Evolutionary conservation across 53 echinoderm and acorn worm species (phyloP).

Genomic region (Hippasteria phrygiana): DNA sequence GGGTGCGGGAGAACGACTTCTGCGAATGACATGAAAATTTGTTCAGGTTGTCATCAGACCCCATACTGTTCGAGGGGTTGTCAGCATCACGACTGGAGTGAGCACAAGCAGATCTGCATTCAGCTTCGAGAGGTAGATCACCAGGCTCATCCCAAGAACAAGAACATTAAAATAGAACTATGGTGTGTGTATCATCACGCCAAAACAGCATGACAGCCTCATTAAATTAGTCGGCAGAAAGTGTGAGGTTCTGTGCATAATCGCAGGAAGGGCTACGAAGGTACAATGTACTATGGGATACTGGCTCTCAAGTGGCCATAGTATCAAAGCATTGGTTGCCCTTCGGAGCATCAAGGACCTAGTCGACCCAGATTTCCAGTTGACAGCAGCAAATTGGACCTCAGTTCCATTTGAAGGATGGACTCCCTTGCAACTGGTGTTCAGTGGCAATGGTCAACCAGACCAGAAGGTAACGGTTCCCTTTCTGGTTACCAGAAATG

Average conservation of each 20-base stretch:
- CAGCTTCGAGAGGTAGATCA: background rate
- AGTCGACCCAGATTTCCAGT: background rate
- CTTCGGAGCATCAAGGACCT: conserved; percentile 34
- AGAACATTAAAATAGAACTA: background rate
- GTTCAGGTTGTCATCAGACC: background rate
- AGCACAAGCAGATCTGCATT: background rate
- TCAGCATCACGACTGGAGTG: background rate
- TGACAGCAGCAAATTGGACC: conserved; percentile 57
- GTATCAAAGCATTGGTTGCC: conserved; percentile 30
- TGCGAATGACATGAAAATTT: background rate
- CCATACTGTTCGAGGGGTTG: background rate
- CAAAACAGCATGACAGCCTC: background rate
- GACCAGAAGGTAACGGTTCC: background rate
- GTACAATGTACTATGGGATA: conserved; percentile 69
- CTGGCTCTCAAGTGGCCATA: conserved; percentile 58
- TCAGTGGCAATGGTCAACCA: background rate
- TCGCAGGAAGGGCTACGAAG: background rate
- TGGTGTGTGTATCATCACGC: background rate
- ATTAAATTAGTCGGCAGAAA: conserved; percentile 19
- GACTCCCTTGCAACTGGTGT: conserved; percentile 21
- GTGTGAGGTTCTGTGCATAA: conserved; percentile 26
- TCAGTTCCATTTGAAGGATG: conserved; percentile 65
- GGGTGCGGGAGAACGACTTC: background rate
- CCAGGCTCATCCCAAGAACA: background rate
- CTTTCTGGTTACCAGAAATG: background rate